A percentile compares a stretch with the other conserved stretches of the same genome.
phyloP scores from a whole-genome alignment of 1,140 invertebrate genomes.

The Drosophila melanica region DNA sequence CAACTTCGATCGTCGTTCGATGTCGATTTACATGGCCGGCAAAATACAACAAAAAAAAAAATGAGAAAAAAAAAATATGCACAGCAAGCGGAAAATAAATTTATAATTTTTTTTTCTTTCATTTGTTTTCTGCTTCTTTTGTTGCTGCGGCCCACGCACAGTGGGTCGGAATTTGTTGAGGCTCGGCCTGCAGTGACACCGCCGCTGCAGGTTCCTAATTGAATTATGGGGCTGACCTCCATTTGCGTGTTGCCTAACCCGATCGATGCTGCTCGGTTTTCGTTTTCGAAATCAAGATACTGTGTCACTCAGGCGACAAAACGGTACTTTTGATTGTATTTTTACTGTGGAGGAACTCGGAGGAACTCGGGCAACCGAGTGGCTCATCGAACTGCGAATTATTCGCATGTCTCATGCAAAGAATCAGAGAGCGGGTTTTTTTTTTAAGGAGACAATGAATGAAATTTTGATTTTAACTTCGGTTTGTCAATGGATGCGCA shows the following conservation, averaged over 20 bases:
- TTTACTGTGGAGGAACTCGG: too few relatives aligned
- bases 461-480: conserved; percentile 46
- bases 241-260: conserved; percentile 56
- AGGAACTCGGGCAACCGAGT: background rate
- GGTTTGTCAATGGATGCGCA: conserved; percentile 12
- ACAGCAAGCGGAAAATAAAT: conserved; percentile 50
- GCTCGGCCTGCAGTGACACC: conserved; percentile 53
- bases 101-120: conserved; percentile 18
- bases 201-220: conserved; percentile 78
- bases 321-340: conserved; percentile 54
- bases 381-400: conserved; percentile 14
- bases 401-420: conserved; percentile 44
- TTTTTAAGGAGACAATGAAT: conserved; percentile 62
- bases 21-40: conserved; percentile 50
- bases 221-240: conserved; percentile 77
- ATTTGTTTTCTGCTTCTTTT: conserved; percentile 12
- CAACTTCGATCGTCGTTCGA: conserved; percentile 49
- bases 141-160: conserved; percentile 63
- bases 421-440: conserved; percentile 54
- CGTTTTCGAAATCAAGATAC: conserved; percentile 66
- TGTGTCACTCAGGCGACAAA: conserved; percentile 65
- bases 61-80: conserved; percentile 34
- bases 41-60: conserved; percentile 5
- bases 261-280: conserved; percentile 49
- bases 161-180: conserved; percentile 61